Base-by-base conservation (phyloP, 2,113 vertebrate species). In the Cettia cetti region DNA sequence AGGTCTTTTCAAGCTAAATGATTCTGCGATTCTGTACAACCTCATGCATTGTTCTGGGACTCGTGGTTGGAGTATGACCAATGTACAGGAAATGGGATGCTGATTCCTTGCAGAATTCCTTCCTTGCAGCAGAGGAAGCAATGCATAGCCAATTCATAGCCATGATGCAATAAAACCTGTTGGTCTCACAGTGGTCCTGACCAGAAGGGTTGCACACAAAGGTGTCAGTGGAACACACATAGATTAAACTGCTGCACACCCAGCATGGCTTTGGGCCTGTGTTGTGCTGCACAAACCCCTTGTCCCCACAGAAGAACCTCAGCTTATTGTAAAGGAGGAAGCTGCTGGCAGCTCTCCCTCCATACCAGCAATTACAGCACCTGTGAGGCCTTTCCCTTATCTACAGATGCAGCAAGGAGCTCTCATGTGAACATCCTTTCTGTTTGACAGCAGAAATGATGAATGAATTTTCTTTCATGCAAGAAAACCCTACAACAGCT, bases 51-150 rank as follows among this genome's bases (percentile, higher is more conserved):
- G 5, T n/a, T 31, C 23, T 64, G 31, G 15, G 24, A 13, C 50
- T n/a, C 0, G 0, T 27, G 27, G 16, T 5, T 15, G 44, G 23
- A 49, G 31, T 3, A 11, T 5, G 23, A 50, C 15, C 53, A 30
- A 26, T 1, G 8, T 22, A 13, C 19, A 10, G 23, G 39, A n/a
- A 27, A 8, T 0, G 0, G 53, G 26, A 68, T 50, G 16, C 16
- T 35, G 22, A 47, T 42, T 47, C 54, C n/a, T 47, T 47, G 45
- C 45, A 47, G 45, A 47, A 47, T 47, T 47, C 45, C 20, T 7
- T 27, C 20, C 2, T 21, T n/a, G n/a, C 50, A 18, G 52, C 10
- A 23, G 23, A 49, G 44, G 15, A 33, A 44, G 68, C 45, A 47
- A 47, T 45, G 44, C 44, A 45, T 22, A 47, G 45, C 20, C 45